A percentile compares a stretch with the other conserved stretches of the same genome.
phyloP scores from a whole-genome alignment of 1,140 invertebrate genomes.

The Kradibia gibbosae region DNA sequence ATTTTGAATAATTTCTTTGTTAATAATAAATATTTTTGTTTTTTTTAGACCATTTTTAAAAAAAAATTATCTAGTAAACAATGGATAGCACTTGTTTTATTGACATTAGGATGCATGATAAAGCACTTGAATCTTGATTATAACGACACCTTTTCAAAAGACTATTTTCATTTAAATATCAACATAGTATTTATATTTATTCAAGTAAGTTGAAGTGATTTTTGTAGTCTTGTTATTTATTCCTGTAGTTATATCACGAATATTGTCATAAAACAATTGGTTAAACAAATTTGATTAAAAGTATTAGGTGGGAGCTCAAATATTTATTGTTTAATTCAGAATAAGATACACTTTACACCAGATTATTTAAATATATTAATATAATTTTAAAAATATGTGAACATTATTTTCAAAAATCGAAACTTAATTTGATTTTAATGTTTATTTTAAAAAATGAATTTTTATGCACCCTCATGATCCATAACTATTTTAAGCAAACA shows the following conservation, averaged over 20 bases:
- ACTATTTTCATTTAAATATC: slow-evolving; percentile 76
- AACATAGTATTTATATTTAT: slow-evolving; percentile 82
- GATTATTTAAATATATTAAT: too few relatives aligned
- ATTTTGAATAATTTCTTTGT: slow-evolving; percentile 36
- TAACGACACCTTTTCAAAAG: slow-evolving; percentile 64
- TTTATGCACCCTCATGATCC: too few relatives aligned
- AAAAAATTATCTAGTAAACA: slow-evolving; percentile 87
- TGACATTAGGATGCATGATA: slow-evolving; percentile 93
- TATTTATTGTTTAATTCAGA: too few relatives aligned
- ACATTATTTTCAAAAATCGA: too few relatives aligned
- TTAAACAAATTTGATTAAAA: neutral
- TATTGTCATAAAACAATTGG: neutral
- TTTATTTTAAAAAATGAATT: too few relatives aligned
- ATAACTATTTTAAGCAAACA: neutral
- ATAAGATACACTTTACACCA: too few relatives aligned
- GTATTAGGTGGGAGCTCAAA: too few relatives aligned
- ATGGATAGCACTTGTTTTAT: slow-evolving; percentile 89
- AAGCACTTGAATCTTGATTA: slow-evolving; percentile 83
- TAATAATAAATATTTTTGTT: slow-evolving; percentile 29
- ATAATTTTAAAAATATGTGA: too few relatives aligned
- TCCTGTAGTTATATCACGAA: neutral
- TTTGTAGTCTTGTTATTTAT: neutral
- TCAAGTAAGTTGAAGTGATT: slow-evolving; percentile 66
- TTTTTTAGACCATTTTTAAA: slow-evolving; percentile 85
- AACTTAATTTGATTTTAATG: too few relatives aligned